Evolutionary conservation across 1,140 invertebrate species (phyloP), one percentile per base, ranked within the genome.

Genomic region (Matsumurasca onukii): DNA sequence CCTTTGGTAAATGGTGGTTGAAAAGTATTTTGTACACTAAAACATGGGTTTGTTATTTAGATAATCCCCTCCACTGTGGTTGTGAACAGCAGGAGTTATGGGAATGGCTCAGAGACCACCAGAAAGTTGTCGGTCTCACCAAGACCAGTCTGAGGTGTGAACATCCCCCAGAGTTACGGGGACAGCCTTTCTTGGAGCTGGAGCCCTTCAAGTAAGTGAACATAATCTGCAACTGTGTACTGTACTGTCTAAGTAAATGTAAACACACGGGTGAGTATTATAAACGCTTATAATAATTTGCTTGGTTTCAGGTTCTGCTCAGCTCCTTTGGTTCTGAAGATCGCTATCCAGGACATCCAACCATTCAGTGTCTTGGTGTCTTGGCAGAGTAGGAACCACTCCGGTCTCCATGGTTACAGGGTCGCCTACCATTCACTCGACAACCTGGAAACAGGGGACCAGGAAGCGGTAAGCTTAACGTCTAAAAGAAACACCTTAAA

Each of bases 311-410:
- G 49, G 74, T 91, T 95, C 75, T 95, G 93, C 76, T 88, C 92
- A 67, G 83, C 88, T 62, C 92, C 92, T 3, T 80, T 93, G 71
- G 87, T 95, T 70, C 81, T 90, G 49, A 89, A 91, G 77, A 82
- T 95, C 27, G 90, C 90, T 68, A 91, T 94, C 71, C 89, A 92
- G 80, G 92, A 94, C 77, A 90, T 95, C 31, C 91, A 93, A 78
- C 91, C 92, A 1, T 92, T 90, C 79, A 92, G 90, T n/a, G 88
- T 95, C 31, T 81, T 93, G 65, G 90, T 95, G 13, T 90, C 91
- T 63, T 95, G 93, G 93, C 90, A 94, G 77, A 91, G 91, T 72
- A 85, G 92, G 73, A 94, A 95, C 81, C 89, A 93, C 79, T 90
- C 89, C 17, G 89, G 90, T 24, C 84, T 97, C 66, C 88, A 88